A percentile compares a stretch with the other conserved stretches of the same genome.
These are phyloP conservation scores for Orchestia grillus DNA, from an alignment of 1,140 invertebrate genomes.

Conservation along the genomic window DNA sequence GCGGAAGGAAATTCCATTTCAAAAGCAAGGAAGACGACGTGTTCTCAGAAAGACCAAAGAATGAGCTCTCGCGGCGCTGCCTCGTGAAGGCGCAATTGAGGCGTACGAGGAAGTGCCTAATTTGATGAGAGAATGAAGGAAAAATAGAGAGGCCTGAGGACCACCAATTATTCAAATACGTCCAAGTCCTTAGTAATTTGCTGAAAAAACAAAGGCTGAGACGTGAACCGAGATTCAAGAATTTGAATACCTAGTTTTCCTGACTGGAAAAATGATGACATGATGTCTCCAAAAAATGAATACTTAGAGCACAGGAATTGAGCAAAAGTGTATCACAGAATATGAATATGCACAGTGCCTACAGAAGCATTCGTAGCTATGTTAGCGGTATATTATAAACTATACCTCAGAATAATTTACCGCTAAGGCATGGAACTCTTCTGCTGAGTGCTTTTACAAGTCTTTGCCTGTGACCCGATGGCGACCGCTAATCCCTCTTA, in stretches of 20 bases:
- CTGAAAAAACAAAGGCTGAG: background rate
- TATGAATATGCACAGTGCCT: no score
- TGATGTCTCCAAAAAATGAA: no score
- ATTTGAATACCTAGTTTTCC: background rate
- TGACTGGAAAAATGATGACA: no score
- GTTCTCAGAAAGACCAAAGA: background rate
- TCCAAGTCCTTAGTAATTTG: background rate
- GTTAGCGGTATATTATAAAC: no score
- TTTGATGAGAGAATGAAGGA: background rate
- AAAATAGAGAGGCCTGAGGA: background rate
- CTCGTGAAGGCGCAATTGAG: background rate
- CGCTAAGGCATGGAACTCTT: no score
- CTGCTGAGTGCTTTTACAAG: no score
- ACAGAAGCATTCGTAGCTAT: no score
- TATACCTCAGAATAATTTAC: no score
- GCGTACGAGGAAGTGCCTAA: background rate
- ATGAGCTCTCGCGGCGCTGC: background rate
- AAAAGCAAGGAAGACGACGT: background rate
- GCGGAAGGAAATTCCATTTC: background rate
- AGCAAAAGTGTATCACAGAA: no score
- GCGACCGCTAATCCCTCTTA: no score
- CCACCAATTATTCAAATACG: background rate
- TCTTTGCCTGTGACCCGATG: no score
- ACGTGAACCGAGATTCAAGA: background rate
- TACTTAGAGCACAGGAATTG: no score